Conservation (phyloP, 2,797 vertebrate genomes). For the Phyllotis vaccarum region DNA sequence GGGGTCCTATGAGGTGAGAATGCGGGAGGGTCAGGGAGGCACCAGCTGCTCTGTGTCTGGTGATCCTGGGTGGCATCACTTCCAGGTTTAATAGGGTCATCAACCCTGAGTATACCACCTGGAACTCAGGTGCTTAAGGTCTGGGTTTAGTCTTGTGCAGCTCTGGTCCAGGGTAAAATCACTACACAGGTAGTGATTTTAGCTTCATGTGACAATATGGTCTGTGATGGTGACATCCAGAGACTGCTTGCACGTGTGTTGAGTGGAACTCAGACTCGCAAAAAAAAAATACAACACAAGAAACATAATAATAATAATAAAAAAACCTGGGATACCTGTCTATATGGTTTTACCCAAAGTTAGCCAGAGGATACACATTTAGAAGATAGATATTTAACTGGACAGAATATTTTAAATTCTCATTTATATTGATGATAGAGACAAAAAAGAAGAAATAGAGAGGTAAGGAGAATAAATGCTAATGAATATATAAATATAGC, state of each 20-base stretch:
- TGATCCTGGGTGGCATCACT: not conserved
- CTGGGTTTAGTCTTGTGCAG: not conserved
- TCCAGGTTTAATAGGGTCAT: not conserved
- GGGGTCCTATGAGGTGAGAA: not conserved
- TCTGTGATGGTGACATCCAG: not conserved
- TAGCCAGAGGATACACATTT: not conserved
- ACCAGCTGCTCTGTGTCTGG: not conserved
- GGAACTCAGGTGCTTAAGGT: not conserved
- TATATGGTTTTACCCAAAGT: constrained; percentile 1
- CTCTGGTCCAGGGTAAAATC: not conserved
- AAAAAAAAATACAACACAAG: not conserved
- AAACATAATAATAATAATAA: not conserved
- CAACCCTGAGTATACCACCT: not conserved
- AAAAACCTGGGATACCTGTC: not conserved
- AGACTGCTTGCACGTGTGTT: not conserved
- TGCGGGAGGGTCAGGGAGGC: not conserved
- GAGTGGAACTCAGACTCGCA: not conserved
- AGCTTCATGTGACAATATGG: not conserved
- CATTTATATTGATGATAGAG: not conserved
- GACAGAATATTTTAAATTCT: constrained; percentile 36
- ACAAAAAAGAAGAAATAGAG: not conserved
- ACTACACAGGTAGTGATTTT: not conserved
- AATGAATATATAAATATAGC: not conserved
- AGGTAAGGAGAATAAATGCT: constrained; percentile 18
- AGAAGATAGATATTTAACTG: not conserved